These are phyloP conservation scores for Drosophila micromelanica DNA, from an alignment of 1,140 invertebrate genomes.

Conservation along the genomic window DNA sequence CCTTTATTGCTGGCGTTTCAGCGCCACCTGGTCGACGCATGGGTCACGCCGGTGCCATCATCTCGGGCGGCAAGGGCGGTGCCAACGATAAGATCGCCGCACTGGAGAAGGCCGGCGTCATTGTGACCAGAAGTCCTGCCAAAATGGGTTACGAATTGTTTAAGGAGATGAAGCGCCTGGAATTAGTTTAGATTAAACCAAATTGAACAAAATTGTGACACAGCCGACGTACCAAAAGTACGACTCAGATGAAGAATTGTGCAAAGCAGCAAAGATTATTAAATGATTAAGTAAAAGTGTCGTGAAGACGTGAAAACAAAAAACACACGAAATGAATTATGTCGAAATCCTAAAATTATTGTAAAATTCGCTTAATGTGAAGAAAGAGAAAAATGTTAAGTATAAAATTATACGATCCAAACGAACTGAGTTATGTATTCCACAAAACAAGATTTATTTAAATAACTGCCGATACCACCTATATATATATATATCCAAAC, in stretches of 20 bases:
- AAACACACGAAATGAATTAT: constrained; percentile 28
- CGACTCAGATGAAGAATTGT: constrained; percentile 46
- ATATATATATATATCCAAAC: constrained; percentile 27
- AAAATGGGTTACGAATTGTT: constrained; percentile 96
- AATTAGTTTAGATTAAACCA: constrained; percentile 74
- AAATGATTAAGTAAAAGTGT: constrained; percentile 56
- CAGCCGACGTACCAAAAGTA: constrained; percentile 46
- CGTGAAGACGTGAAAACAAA: constrained; percentile 18
- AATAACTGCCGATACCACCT: constrained; percentile 72
- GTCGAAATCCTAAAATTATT: constrained; percentile 79
- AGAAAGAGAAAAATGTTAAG: constrained; percentile 18
- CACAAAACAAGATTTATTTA: constrained; percentile 58
- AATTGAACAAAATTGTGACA: constrained; percentile 55
- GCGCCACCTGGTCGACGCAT: constrained; percentile 98
- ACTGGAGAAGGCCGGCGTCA: constrained; percentile 95
- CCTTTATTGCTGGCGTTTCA: constrained; percentile 99
- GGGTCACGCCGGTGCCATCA: constrained; percentile 99
- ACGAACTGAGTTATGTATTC: constrained; percentile 54
- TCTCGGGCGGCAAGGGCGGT: constrained; percentile 99
- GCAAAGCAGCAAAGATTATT: constrained; percentile 45
- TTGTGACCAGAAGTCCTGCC: constrained; percentile 97
- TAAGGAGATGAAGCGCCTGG: constrained; percentile 92
- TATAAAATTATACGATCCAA: constrained; percentile 1
- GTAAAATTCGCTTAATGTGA: constrained; percentile 58
- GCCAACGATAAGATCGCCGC: constrained; percentile 99